These are phyloP conservation scores for Diplolepis rosae DNA, from an alignment of 2,888 invertebrate species.

Conservation along the genomic window DNA sequence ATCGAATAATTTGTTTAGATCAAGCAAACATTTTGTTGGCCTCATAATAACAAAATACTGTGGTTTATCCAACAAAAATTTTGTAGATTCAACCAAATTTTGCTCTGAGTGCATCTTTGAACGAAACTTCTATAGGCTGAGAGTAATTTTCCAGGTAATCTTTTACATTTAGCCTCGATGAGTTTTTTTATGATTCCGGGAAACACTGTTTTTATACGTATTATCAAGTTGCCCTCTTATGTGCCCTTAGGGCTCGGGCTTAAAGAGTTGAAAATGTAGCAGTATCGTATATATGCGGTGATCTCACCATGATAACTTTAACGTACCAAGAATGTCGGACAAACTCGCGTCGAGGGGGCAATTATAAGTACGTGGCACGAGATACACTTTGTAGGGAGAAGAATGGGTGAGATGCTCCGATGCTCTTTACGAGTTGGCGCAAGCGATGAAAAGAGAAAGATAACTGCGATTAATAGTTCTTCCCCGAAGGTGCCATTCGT, in stretches of 20 bases:
- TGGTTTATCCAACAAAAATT: no score
- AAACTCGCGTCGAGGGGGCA: background rate
- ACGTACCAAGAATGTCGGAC: background rate
- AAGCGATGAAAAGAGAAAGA: slow-evolving; percentile 7
- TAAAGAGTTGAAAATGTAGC: background rate
- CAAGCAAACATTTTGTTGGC: no score
- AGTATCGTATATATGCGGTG: background rate
- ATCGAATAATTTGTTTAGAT: no score
- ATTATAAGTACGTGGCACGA: background rate
- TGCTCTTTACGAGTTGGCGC: background rate
- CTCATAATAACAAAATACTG: no score
- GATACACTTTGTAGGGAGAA: background rate
- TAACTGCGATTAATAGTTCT: slow-evolving; percentile 5
- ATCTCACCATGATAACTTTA: background rate
- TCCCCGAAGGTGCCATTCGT: background rate
- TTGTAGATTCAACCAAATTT: no score
- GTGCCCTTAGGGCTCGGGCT: background rate
- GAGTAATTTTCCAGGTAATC: background rate
- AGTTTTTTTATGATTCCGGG: background rate
- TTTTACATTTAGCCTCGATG: background rate
- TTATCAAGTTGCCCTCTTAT: background rate
- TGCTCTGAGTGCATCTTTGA: no score
- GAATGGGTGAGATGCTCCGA: background rate
- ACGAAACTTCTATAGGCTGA: no score
- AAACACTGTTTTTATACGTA: background rate